Conservation (phyloP, 2,113 vertebrate genomes). For the Centropus unirufus region DNA sequence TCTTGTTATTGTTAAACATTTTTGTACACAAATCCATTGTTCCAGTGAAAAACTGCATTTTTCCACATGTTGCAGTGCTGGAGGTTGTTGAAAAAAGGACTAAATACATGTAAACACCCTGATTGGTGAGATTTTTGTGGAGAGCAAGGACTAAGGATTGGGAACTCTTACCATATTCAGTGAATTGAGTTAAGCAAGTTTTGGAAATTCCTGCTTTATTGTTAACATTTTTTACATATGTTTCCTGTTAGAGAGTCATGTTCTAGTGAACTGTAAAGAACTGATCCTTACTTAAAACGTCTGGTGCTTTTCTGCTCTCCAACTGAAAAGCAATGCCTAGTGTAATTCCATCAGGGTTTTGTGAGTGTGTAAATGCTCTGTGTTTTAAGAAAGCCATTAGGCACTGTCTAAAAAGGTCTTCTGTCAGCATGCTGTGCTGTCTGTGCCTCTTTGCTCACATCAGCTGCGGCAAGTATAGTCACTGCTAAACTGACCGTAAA, state of each 20-base stretch:
- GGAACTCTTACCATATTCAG: background rate
- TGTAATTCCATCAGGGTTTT: constrained; percentile 22
- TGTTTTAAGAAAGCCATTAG: background rate
- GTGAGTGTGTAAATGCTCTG: background rate
- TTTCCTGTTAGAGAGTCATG: constrained; percentile 50
- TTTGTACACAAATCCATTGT: background rate
- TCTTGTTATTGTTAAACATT: background rate
- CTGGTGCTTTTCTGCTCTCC: constrained; percentile 20
- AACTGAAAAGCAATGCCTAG: background rate
- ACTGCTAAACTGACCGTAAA: background rate
- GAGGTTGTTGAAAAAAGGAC: background rate
- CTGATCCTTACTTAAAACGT: constrained; percentile 42
- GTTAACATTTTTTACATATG: constrained; percentile 54
- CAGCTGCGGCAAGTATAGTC: background rate
- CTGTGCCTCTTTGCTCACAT: background rate
- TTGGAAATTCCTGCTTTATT: constrained; percentile 22
- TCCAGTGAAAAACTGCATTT: constrained; percentile 16
- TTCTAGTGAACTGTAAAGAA: constrained; percentile 61
- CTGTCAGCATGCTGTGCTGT: background rate
- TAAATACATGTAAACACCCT: constrained; percentile 1
- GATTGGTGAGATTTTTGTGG: background rate
- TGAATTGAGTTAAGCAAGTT: background rate
- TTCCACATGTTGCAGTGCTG: constrained; percentile 1
- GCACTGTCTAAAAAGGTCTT: background rate
- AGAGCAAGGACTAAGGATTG: background rate